Percentiles rank a stretch among this genome's conserved stretches.
These are phyloP conservation scores for Cassiopea xamachana DNA, from an alignment of 30 jellyfish, hydroid and myxozoan species.

Conservation along the genomic window DNA sequence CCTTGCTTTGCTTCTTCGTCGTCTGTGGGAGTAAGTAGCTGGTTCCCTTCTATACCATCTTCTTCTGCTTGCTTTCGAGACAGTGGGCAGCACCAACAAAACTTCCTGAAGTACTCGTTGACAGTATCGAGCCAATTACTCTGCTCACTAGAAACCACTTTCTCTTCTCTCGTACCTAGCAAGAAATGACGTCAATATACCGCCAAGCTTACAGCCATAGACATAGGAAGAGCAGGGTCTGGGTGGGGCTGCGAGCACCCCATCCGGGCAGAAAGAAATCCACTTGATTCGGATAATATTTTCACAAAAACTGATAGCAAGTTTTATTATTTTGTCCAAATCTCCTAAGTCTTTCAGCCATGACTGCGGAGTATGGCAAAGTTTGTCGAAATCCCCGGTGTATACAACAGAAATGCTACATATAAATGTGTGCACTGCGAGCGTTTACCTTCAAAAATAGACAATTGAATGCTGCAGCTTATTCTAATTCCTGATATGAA, in stretches of 20 bases:
- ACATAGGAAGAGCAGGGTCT: background rate
- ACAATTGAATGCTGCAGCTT: background rate
- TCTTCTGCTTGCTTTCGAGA: conserved; percentile 57
- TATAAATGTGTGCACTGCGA: background rate
- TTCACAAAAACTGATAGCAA: background rate
- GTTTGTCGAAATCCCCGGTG: background rate
- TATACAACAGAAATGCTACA: background rate
- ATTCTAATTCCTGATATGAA: background rate
- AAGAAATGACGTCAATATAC: background rate
- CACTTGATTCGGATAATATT: background rate
- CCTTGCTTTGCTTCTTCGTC: background rate
- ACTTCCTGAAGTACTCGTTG: conserved; percentile 60
- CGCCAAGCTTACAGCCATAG: background rate
- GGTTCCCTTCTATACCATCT: conserved; percentile 32
- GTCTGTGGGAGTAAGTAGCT: background rate
- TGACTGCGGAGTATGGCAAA: background rate
- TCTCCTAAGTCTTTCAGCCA: background rate
- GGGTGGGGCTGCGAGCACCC: background rate
- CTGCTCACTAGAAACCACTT: conserved; percentile 40
- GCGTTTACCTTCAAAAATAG: background rate
- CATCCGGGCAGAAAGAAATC: background rate
- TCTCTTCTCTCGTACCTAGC: conserved; percentile 94
- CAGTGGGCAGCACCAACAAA: conserved; percentile 96
- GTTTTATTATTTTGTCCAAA: background rate
- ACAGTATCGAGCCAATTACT: conserved; percentile 31